These are phyloP conservation scores for Rhynchotus rufescens DNA, from an alignment of 2,797 vertebrate genomes.

Conservation along the genomic window DNA sequence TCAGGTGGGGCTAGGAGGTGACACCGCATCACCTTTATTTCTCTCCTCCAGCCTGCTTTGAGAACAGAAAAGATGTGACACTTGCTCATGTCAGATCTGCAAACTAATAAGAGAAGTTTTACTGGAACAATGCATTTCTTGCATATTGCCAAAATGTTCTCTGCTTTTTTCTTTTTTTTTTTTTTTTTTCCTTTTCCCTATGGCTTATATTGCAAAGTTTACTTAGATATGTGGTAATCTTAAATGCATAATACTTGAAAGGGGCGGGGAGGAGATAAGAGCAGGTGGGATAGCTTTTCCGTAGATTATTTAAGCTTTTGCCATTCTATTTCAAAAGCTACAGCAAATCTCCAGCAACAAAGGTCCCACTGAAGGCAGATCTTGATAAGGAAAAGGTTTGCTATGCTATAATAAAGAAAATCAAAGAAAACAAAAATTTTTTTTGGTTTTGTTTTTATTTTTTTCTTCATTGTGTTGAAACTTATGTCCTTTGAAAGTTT, in stretches of 20 bases:
- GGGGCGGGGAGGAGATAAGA: background rate
- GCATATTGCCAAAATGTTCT: background rate
- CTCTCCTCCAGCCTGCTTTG: accelerated
- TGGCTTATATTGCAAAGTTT: background rate
- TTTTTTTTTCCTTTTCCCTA: background rate
- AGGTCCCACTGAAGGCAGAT: background rate
- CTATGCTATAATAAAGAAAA: background rate
- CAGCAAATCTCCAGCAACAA: background rate
- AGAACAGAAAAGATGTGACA: background rate
- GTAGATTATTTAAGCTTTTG: background rate
- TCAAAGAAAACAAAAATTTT: background rate
- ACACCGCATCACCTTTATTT: background rate
- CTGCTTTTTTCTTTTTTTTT: background rate
- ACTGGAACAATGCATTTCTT: background rate
- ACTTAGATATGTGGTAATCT: background rate
- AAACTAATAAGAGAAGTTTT: background rate
- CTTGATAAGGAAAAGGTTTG: background rate
- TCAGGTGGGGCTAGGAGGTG: background rate
- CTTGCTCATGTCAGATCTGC: background rate
- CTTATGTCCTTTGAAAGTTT: background rate
- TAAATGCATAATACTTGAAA: background rate
- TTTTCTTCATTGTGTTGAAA: background rate
- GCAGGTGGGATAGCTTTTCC: background rate
- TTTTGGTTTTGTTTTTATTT: too few species aligned
- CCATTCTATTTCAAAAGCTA: background rate